A percentile compares a stretch with the other conserved stretches of the same genome.
These are phyloP conservation scores for Orchestia grillus DNA, from an alignment of 1,140 invertebrate genomes.

Conservation along the genomic window DNA sequence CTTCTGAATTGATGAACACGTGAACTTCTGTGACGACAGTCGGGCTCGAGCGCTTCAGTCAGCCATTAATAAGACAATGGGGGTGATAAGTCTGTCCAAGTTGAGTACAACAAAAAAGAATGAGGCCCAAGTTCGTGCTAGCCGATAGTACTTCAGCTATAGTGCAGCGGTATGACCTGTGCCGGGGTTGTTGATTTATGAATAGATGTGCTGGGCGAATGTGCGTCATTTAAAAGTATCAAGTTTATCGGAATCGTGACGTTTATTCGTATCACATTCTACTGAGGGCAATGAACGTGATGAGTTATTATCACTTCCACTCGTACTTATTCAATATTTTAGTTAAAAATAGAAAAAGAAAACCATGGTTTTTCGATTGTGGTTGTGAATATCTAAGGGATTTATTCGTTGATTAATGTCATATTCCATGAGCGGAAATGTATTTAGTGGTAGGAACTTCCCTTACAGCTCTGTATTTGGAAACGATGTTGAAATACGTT, in stretches of 20 bases:
- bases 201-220: background rate
- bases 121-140: background rate
- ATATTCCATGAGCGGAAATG: no score
- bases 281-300: background rate
- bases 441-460: no score
- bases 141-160: background rate
- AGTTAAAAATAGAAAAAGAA: no score
- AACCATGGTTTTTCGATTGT: no score
- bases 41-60: no score
- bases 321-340: no score
- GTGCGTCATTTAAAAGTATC: background rate
- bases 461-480: no score
- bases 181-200: background rate
- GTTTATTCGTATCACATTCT: background rate
- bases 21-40: background rate
- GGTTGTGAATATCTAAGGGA: no score
- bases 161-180: background rate
- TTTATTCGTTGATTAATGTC: no score
- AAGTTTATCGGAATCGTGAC: background rate
- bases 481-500: no score
- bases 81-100: background rate
- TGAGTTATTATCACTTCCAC: no score
- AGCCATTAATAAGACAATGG: background rate
- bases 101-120: background rate
- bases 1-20: background rate